A percentile compares a stretch with the other conserved stretches of the same genome.
phyloP scores from a whole-genome alignment of 2,888 invertebrate genomes.

The Cybosia mesomella region DNA sequence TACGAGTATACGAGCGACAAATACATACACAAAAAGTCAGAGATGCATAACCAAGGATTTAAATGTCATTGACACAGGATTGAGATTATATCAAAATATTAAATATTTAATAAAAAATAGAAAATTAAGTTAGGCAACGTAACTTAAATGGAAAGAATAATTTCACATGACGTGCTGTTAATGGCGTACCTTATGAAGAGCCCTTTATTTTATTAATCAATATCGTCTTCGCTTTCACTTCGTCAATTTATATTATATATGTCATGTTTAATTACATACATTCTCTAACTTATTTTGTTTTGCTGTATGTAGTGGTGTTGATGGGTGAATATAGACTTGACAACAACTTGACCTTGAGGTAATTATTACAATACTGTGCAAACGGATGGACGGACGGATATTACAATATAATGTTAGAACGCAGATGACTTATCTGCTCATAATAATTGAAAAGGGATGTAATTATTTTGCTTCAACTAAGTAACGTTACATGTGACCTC shows the following conservation, averaged over 20 bases:
- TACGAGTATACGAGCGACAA: neutral
- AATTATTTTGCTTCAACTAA: neutral
- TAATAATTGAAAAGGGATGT: neutral
- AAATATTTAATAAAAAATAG: neutral
- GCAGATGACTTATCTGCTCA: neutral
- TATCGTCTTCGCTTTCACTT: neutral
- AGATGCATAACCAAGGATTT: neutral
- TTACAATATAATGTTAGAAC: neutral
- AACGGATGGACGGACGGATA: neutral
- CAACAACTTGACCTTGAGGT: no score
- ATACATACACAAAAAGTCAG: neutral
- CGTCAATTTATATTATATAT: neutral
- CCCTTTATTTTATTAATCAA: slow-evolving; percentile 2
- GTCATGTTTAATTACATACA: neutral
- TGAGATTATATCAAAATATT: no score
- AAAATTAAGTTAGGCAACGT: neutral
- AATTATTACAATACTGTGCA: neutral
- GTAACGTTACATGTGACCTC: neutral
- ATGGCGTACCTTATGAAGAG: slow-evolving; percentile 1
- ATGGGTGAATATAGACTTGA: neutral
- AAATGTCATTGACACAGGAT: neutral
- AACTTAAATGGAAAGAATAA: neutral
- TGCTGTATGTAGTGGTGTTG: neutral
- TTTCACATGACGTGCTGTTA: neutral
- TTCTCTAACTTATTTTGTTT: neutral